These are phyloP conservation scores for Crocodylus rhombifer DNA, from an alignment of 2,797 vertebrate genomes.

Conservation along the genomic window DNA sequence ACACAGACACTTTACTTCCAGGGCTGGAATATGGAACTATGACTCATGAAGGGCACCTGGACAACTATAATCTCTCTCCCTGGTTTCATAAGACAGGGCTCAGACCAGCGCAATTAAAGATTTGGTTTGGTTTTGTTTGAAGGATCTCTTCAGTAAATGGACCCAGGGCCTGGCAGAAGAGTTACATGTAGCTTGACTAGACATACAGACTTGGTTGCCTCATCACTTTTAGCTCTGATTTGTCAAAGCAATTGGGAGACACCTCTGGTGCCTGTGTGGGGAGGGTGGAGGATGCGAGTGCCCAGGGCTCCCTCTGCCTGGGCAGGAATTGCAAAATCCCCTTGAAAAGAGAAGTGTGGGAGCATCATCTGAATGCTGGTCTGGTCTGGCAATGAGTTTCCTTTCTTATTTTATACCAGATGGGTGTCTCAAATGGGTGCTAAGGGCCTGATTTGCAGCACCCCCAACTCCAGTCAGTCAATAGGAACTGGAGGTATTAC, in stretches of 20 bases:
- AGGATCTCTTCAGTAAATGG: too few relatives aligned
- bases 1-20: too few relatives aligned
- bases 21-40: too few relatives aligned
- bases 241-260: not conserved
- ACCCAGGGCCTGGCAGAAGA: too few relatives aligned
- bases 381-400: not conserved
- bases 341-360: not conserved
- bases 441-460: not conserved
- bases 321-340: not conserved
- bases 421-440: not conserved
- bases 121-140: too few relatives aligned
- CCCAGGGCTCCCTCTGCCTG: not conserved
- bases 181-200: not conserved
- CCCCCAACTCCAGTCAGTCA: not conserved
- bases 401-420: not conserved
- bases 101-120: too few relatives aligned
- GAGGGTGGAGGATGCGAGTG: not conserved
- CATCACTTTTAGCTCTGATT: not conserved
- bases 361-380: not conserved
- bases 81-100: too few relatives aligned
- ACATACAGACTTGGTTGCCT: not conserved
- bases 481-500: not conserved
- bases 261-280: not conserved
- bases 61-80: too few relatives aligned
- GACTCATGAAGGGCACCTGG: too few relatives aligned